Conservation (phyloP, 2,113 vertebrate species). For the Monopterus albus region DNA sequence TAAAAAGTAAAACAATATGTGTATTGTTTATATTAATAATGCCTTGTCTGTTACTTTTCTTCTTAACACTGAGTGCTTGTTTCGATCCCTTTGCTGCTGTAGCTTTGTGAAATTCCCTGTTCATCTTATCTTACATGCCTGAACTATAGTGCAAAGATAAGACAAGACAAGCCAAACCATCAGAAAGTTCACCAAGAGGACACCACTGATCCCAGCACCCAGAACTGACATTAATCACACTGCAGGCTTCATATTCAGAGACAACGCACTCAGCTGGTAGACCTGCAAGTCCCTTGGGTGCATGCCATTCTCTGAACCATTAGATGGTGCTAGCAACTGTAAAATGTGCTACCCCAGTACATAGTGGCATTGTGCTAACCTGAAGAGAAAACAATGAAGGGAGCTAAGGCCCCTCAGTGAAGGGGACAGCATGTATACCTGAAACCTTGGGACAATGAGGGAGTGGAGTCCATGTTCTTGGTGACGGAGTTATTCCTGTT, state of each 20-base stretch:
- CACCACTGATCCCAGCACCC: constrained; percentile 1
- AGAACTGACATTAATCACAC: constrained; percentile 17
- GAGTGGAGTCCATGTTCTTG: constrained; percentile 79
- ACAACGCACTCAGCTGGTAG: neutral
- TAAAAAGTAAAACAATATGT: too few species aligned
- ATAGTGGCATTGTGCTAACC: constrained; percentile 20
- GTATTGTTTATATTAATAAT: too few species aligned
- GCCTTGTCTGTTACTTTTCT: too few species aligned
- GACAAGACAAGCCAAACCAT: neutral
- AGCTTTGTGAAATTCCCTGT: too few species aligned
- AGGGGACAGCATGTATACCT: constrained; percentile 72
- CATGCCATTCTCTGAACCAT: constrained; percentile 49
- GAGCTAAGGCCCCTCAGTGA: constrained; percentile 24
- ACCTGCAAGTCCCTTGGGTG: constrained; percentile 5
- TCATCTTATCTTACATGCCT: too few species aligned
- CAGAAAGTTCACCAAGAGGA: constrained; percentile 14
- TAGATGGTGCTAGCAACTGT: constrained; percentile 53
- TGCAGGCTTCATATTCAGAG: neutral
- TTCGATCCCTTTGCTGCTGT: too few species aligned
- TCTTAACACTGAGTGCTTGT: too few species aligned
- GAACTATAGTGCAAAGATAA: neutral
- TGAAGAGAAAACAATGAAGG: constrained; percentile 35
- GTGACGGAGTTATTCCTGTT: constrained; percentile 84
- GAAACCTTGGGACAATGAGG: constrained; percentile 70
- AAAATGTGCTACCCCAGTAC: constrained; percentile 16